phyloP scores from a whole-genome alignment of 2,797 vertebrate genomes.

The Alectoris magna region DNA sequence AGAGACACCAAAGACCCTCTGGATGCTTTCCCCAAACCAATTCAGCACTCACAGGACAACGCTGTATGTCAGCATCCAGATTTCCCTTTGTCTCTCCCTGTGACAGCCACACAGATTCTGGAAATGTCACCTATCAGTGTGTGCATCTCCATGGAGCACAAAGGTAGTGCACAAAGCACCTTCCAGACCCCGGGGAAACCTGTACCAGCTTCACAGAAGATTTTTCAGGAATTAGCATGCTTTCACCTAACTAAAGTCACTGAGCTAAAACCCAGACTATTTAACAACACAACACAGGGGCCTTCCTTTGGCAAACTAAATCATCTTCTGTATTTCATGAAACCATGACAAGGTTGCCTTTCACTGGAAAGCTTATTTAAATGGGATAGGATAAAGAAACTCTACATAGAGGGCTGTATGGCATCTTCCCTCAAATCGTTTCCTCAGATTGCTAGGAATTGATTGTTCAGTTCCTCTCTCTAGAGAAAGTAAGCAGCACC shows the following conservation, averaged over 20 bases:
- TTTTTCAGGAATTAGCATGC: background rate
- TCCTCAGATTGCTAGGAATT: no score
- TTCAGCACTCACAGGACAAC: background rate
- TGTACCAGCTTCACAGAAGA: background rate
- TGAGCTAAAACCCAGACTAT: background rate
- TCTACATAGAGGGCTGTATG: background rate
- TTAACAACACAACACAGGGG: background rate
- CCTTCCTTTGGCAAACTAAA: background rate
- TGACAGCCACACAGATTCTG: background rate
- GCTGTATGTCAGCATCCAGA: background rate
- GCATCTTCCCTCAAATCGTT: accelerated
- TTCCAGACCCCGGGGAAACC: background rate
- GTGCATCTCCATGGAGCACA: background rate
- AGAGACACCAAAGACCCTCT: background rate
- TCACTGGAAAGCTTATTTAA: background rate
- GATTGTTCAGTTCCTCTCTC: background rate
- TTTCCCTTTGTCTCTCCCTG: background rate
- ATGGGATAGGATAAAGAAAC: background rate
- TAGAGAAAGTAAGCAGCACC: background rate
- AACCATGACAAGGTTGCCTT: background rate
- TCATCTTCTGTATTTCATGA: background rate
- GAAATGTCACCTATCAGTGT: background rate
- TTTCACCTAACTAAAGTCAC: background rate
- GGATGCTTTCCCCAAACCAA: background rate
- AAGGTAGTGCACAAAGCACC: no score